Conservation (phyloP, 2,888 invertebrate genomes). For the Punctoribates punctum region DNA sequence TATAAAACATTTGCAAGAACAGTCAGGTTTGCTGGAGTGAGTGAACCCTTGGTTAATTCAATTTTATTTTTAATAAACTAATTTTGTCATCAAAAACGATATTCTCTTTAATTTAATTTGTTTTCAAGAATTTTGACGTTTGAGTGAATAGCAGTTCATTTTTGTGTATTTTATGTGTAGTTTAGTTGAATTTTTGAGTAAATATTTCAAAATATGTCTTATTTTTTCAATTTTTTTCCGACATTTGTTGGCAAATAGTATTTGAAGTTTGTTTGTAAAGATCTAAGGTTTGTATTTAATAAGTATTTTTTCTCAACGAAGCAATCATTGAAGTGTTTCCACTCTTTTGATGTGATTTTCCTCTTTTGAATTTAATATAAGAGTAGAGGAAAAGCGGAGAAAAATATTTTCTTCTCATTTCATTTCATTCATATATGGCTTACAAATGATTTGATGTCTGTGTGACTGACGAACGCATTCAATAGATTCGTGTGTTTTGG, state of each 20-base stretch:
- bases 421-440: not conserved
- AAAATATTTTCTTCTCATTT: not conserved
- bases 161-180: too few relatives aligned
- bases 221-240: too few relatives aligned
- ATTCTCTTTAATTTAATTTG: too few relatives aligned
- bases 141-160: too few relatives aligned
- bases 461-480: not conserved
- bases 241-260: too few relatives aligned
- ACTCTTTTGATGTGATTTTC: slow-evolving; percentile 6
- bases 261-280: too few relatives aligned
- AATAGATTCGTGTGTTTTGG: slow-evolving; percentile 5
- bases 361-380: not conserved
- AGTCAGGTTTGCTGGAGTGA: not conserved
- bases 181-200: too few relatives aligned
- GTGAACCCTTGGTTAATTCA: not conserved
- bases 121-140: too few relatives aligned
- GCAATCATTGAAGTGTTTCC: slow-evolving; percentile 3
- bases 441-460: slow-evolving; percentile 19
- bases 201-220: too few relatives aligned
- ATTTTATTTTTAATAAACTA: not conserved
- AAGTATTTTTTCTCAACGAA: not conserved
- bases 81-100: too few relatives aligned
- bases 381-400: not conserved
- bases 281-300: too few relatives aligned
- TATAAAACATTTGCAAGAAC: not conserved